A percentile compares a stretch with the other conserved stretches of the same genome.
These are phyloP conservation scores for Caenorhabditis angaria DNA, from an alignment of 2,888 invertebrate species.

Conservation along the genomic window DNA sequence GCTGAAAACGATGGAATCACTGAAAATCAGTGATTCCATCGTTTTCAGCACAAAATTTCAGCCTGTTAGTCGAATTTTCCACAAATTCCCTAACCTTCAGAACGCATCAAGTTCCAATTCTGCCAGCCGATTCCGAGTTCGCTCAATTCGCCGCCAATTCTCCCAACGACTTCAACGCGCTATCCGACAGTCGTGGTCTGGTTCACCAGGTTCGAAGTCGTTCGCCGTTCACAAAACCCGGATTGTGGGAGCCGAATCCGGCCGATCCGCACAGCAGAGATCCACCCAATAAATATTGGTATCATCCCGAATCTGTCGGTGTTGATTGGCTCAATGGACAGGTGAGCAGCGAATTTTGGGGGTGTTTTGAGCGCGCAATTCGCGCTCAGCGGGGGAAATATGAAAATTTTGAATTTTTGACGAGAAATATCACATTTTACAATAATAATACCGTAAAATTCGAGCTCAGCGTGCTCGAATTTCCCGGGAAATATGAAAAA, in stretches of 20 bases:
- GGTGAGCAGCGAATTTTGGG: slow-evolving; percentile 20
- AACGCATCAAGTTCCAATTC: slow-evolving; percentile 43
- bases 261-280: slow-evolving; percentile 63
- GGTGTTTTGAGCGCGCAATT: too few species aligned
- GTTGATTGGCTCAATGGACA: slow-evolving; percentile 68
- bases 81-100: not conserved
- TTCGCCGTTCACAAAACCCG: slow-evolving; percentile 60
- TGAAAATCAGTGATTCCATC: too few species aligned
- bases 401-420: not conserved
- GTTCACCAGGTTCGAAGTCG: slow-evolving; percentile 52
- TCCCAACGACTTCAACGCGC: slow-evolving; percentile 34
- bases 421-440: not conserved
- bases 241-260: slow-evolving; percentile 64
- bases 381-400: not conserved
- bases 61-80: not conserved
- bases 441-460: not conserved
- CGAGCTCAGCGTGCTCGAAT: not conserved
- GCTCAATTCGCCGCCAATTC: slow-evolving; percentile 29
- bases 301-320: slow-evolving; percentile 56
- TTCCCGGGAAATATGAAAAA: not conserved
- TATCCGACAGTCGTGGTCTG: slow-evolving; percentile 52
- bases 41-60: too few species aligned
- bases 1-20: too few species aligned
- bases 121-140: slow-evolving; percentile 50
- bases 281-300: slow-evolving; percentile 63